Conservation (phyloP, 2,113 vertebrate genomes). For the Tragulus kanchil region DNA sequence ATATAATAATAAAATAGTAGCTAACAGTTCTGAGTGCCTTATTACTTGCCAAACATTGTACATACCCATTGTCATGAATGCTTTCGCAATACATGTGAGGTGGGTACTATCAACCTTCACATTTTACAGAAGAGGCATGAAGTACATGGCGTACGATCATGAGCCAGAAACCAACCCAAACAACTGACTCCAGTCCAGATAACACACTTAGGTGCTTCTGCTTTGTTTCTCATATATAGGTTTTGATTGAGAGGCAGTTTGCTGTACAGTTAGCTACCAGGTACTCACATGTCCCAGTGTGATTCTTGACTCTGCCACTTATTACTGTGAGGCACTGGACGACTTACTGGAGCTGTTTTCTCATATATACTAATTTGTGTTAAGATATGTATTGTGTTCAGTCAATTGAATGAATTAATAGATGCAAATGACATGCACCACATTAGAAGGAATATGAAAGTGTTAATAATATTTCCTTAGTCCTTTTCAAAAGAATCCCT, state of each 20-base stretch:
- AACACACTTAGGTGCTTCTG: background rate
- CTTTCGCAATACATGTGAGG: fast-evolving
- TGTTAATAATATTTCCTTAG: background rate
- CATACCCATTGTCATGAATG: background rate
- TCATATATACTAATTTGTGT: background rate
- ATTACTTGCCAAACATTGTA: background rate
- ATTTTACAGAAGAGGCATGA: background rate
- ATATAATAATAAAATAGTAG: background rate
- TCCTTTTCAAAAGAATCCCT: background rate
- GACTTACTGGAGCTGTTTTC: background rate
- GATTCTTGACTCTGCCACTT: background rate
- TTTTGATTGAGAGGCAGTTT: background rate
- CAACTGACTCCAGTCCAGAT: background rate
- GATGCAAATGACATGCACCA: background rate
- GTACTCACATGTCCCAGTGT: background rate
- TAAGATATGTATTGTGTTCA: background rate
- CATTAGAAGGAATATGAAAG: background rate
- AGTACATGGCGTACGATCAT: too few species aligned
- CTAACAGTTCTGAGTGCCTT: background rate
- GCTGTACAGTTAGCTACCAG: background rate
- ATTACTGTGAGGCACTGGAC: background rate
- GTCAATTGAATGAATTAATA: background rate
- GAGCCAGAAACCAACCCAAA: background rate
- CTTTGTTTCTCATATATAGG: background rate
- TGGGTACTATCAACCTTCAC: fast-evolving